phyloP scores from a whole-genome alignment of 2,113 vertebrate genomes.

The Marmota flaviventris region DNA sequence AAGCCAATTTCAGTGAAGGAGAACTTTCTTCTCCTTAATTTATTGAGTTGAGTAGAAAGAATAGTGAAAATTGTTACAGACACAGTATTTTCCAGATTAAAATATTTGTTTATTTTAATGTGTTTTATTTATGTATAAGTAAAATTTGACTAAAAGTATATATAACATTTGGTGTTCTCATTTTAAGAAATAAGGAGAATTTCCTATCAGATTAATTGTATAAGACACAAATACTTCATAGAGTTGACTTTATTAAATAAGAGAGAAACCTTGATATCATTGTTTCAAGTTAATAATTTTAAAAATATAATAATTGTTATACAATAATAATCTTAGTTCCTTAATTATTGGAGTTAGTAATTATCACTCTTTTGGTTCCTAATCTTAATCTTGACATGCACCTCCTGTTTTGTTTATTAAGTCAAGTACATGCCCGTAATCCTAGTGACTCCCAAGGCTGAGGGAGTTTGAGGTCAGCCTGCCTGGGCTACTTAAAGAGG shows the following conservation, averaged over 20 bases:
- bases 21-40: background rate
- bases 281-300: background rate
- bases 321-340: background rate
- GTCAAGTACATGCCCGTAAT: too few species aligned
- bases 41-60: too few species aligned
- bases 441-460: too few species aligned
- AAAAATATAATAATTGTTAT: background rate
- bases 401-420: too few species aligned
- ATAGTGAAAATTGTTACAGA: background rate
- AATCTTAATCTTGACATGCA: background rate
- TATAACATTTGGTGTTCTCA: background rate
- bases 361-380: background rate
- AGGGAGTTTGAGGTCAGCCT: too few species aligned
- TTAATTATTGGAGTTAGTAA: background rate
- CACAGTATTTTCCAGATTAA: background rate
- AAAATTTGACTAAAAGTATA: background rate
- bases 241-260: background rate
- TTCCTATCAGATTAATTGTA: background rate
- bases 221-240: background rate
- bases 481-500: too few species aligned
- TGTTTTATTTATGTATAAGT: background rate
- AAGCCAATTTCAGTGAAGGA: background rate
- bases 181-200: background rate
- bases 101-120: background rate
- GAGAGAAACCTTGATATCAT: background rate